Evolutionary conservation across 2,888 invertebrate genomes (phyloP), one percentile per base, ranked within the genome.

Genomic region (Pachymerium ferrugineum): DNA sequence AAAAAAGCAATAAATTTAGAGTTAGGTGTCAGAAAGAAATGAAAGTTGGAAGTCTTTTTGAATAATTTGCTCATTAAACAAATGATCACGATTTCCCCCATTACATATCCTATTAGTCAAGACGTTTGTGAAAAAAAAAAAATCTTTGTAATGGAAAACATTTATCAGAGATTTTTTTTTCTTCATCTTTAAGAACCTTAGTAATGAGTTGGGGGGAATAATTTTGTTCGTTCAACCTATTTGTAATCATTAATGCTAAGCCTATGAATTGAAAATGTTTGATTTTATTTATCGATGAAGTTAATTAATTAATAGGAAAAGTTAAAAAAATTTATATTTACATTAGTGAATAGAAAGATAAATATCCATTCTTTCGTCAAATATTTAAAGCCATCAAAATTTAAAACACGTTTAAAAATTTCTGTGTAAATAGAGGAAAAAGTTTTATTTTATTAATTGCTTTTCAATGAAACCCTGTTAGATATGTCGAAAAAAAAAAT

Each of bases 41-140:
- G 28, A 62, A 2, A 0, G 28, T 62, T 62, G 62, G 28, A 62
- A 62, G 28, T 1, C 25, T 62, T 62, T 47, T 28, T 62, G 62
- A 62, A 62, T 62, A 62, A 62, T 62, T 28, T 62, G 28, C 62
- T 62, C 62, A 62, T 62, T 62, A 62, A 62, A 62, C 62, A 62
- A 62, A 62, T 62, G 62, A 62, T 62, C 25, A 62, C 28, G 62
- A 62, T 62, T 62, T 28, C 28, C 25, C 12, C 25, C 62, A 62
- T 62, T 62, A 62, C 62, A 62, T 28, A 62, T 62, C 62, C 22
- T 62, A 62, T 62, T 28, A 62, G 62, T 62, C 28, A 62, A 62
- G 62, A 62, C 62, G 28, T 62, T 62, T 62, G 25, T 25, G 62
- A 62, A 25, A 62, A 28, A 25, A 5, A 54, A 54, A 54, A 54